Evolutionary conservation across 53 echinoderm and acorn worm species (phyloP), one percentile per base, ranked within the genome.

Genomic region (Arbacia lixula): DNA sequence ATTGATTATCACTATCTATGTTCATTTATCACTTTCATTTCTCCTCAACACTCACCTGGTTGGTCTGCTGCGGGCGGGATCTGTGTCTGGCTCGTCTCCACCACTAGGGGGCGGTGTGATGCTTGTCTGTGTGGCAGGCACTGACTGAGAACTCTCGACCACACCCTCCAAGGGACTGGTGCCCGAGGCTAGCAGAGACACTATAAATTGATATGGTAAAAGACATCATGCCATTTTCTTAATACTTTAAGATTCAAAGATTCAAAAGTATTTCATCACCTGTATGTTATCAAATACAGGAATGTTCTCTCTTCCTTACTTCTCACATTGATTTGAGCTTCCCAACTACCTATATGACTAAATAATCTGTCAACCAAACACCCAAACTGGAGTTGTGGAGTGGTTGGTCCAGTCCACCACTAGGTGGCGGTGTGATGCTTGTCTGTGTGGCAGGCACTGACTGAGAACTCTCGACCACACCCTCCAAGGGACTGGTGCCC

Each of bases 81-180:
- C 64, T 4, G 93, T 93, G 54, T 93, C 93, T 30, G 90, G 90
- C 85, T 93, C 90, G 53, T 93, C 93, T 9, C 65, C 65, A 46
- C 82, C 82, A 81, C 63, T 81, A 81, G 82, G 82, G 82, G 82
- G 82, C 52, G 82, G 82, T 81, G 82, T 81, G 82, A 81, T 81
- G 51, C 37, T 82, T 39, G 86, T 46, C 20, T 41, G 38, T 3
- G 90, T 88, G 24, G 88, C 92, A 66, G 92, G 92, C 21, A 92
- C 88, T 19, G 92, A 92, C 51, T 88, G 88, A 12, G 88, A 92
- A 6, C 75, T 83, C 63, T 92, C 92, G 22, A 60, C 34, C 63
- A 52, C 32, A 46, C 51, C 86, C 83, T 46, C 68, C n/a, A 27
- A 85, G 54, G 27, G 88, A 74, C 26, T 21, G 81, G 65, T 22